phyloP scores from a whole-genome alignment of 2,797 vertebrate species.

The Otolemur crassicaudatus region DNA sequence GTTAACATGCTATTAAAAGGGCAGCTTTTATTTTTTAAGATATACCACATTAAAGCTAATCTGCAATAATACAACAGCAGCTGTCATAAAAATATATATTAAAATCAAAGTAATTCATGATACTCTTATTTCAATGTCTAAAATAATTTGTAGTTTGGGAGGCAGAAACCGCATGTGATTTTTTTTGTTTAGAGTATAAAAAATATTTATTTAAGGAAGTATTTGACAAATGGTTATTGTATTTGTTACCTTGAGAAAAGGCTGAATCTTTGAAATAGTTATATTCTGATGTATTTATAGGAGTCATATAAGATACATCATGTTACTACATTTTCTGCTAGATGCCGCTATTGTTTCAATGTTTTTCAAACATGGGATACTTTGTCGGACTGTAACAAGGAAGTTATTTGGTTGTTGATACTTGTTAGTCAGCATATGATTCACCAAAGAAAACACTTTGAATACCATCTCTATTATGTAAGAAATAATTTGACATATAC shows the following conservation, averaged over 20 bases:
- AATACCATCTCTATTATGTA: conserved; percentile 77
- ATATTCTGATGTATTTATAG: background rate
- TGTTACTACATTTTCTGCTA: conserved; percentile 71
- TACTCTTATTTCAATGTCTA: background rate
- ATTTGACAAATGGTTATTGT: conserved; percentile 38
- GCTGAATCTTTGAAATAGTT: background rate
- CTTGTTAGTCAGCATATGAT: conserved; percentile 72
- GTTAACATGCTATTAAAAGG: background rate
- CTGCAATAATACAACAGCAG: conserved; percentile 13
- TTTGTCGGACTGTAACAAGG: conserved; percentile 68
- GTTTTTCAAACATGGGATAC: conserved; percentile 1
- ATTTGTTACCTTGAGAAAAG: conserved; percentile 31
- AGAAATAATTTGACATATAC: conserved; percentile 76
- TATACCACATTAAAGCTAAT: conserved; percentile 13
- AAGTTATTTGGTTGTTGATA: conserved; percentile 58
- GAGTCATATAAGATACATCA: background rate
- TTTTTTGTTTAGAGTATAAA: conserved; percentile 44
- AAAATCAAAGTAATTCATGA: conserved; percentile 24
- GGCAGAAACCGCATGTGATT: conserved; percentile 4
- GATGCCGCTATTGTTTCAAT: conserved; percentile 76
- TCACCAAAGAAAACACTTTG: conserved; percentile 76
- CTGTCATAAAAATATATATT: conserved; percentile 57
- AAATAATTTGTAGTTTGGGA: background rate
- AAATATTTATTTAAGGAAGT: background rate
- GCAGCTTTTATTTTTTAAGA: conserved; percentile 48